These are phyloP conservation scores for Drosophila borborema DNA, from an alignment of 2,888 invertebrate species.

Conservation along the genomic window DNA sequence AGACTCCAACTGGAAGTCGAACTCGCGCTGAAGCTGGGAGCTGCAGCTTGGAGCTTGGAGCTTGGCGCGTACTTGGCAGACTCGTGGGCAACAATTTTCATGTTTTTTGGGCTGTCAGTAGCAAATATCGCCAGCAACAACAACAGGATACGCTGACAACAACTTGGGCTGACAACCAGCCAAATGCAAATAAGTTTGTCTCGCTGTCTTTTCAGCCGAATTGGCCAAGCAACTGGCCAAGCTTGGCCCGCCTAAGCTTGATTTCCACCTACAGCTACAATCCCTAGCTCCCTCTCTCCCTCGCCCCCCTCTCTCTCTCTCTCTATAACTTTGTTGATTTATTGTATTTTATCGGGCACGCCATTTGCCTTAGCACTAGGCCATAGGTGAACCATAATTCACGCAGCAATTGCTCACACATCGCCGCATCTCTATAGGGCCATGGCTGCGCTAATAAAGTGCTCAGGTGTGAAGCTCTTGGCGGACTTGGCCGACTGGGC, in stretches of 20 bases:
- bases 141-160: conserved; percentile 41
- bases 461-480: conserved; percentile 83
- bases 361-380: conserved; percentile 61
- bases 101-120: conserved; percentile 71
- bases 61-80: conserved; percentile 69
- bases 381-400: conserved; percentile 68
- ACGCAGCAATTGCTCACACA: conserved; percentile 37
- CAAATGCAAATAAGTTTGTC: conserved; percentile 76
- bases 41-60: not conserved
- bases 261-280: conserved; percentile 55
- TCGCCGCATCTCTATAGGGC: not conserved
- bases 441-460: conserved; percentile 83
- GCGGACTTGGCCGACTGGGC: not conserved
- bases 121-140: conserved; percentile 43
- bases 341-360: conserved; percentile 65
- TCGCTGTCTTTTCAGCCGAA: conserved; percentile 65
- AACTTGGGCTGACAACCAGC: conserved; percentile 45
- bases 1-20: conserved; percentile 11
- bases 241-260: conserved; percentile 36
- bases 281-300: conserved; percentile 6
- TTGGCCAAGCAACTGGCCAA: conserved; percentile 51
- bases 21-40: conserved; percentile 10
- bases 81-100: conserved; percentile 82
- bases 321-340: conserved; percentile 51
- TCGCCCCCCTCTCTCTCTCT: not conserved